Evolutionary conservation across 2,888 invertebrate genomes (phyloP).

Genomic region (Tetranychus piercei): DNA sequence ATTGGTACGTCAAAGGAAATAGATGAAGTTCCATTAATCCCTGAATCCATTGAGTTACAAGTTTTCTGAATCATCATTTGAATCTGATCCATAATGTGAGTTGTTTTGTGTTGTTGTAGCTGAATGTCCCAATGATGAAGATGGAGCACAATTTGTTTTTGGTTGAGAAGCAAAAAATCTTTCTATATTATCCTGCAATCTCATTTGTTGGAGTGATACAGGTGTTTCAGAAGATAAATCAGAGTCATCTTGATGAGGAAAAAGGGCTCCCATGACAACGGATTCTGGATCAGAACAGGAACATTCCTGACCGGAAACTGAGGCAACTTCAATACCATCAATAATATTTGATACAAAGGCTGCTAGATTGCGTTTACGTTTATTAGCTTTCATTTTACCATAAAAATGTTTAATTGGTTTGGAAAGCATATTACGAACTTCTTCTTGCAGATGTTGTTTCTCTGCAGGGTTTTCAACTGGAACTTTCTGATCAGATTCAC

Average conservation of each 20-base stretch:
- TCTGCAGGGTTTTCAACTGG: neutral
- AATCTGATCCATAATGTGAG: neutral
- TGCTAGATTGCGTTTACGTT: slow-evolving; percentile 22
- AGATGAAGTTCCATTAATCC: neutral
- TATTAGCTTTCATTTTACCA: slow-evolving; percentile 12
- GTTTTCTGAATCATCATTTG: slow-evolving; percentile 8
- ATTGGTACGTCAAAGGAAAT: neutral
- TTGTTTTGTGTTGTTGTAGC: neutral
- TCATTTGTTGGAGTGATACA: slow-evolving; percentile 51
- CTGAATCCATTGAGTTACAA: slow-evolving; percentile 2
- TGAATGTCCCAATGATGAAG: slow-evolving; percentile 7
- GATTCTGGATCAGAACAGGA: slow-evolving; percentile 17
- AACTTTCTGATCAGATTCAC: slow-evolving; percentile 29
- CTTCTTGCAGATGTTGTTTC: slow-evolving; percentile 31
- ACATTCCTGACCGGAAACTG: slow-evolving; percentile 10
- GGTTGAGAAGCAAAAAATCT: slow-evolving; percentile 34
- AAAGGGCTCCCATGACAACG: slow-evolving; percentile 35
- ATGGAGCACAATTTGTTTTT: slow-evolving; percentile 11
- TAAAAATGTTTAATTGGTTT: slow-evolving; percentile 11
- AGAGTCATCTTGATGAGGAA: slow-evolving; percentile 44
- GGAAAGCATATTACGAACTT: neutral
- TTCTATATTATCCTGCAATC: slow-evolving; percentile 46
- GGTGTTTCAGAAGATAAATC: slow-evolving; percentile 53
- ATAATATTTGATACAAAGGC: slow-evolving; percentile 22
- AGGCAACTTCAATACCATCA: slow-evolving; percentile 18